Evolutionary conservation across 2,113 vertebrate species (phyloP), one percentile per base, ranked within the genome.

Genomic region (Lepidothrix coronata): DNA sequence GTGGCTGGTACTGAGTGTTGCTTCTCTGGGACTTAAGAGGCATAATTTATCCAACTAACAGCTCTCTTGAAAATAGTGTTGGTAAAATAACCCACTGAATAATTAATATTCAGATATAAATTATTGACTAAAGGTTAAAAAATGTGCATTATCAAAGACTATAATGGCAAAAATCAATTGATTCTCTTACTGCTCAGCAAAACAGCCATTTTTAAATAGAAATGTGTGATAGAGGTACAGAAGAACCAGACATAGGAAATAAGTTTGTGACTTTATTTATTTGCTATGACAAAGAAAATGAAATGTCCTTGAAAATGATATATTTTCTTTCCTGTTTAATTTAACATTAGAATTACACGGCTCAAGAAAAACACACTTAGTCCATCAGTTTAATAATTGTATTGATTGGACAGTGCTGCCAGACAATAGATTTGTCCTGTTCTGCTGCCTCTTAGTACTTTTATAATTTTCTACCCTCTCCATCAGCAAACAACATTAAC

Each of bases 241-340:
- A 81, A 77, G 28, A 75, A 31, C 35, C 43, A 85, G 49, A 65
- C 58, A 10, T 61, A 81, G 88, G 68, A 91, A 90, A 93, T 70
- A n/a, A 44, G 7, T 43, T 76, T 57, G 24, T 33, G 63, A 28
- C 41, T 59, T 89, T 81, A 51, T 70, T 85, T 81, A 88, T 95
- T 92, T 97, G 30, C 48, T 75, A 25, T 33, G 73, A 86, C 43
- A 90, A 93, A 91, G 59, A 86, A 85, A 95, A 91, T 78, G 81
- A n/a, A 25, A 23, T 82, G 44, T 41, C 68, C 57, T 85, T 91
- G 72, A 92, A 93, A 80, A 27, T 10, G 66, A 94, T 84, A 15
- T 18, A 52, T 58, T 57, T 81, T 91, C 39, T 41, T 91, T 70
- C 31, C 85, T 27, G 5, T 89, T 89, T 63, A 85, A 84, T 70